phyloP scores from a whole-genome alignment of 2,888 invertebrate genomes.

The Oasisia sp. region DNA sequence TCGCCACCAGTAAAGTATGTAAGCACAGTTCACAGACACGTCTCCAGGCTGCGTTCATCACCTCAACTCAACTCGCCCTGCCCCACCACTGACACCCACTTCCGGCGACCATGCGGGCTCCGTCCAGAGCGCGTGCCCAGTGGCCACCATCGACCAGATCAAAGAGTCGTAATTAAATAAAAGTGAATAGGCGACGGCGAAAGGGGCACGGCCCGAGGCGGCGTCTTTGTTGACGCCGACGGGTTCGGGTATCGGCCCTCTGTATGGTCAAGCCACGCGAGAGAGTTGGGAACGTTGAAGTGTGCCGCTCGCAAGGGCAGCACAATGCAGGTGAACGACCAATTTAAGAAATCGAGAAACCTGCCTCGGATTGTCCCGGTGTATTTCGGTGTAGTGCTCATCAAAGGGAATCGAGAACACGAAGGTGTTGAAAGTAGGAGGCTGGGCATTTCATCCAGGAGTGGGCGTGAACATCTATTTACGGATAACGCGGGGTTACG shows the following conservation, averaged over 20 bases:
- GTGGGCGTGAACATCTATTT: neutral
- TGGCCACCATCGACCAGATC: neutral
- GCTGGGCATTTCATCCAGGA: too few relatives aligned
- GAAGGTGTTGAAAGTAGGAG: too few relatives aligned
- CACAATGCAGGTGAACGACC: neutral
- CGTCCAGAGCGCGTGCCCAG: neutral
- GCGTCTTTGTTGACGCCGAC: neutral
- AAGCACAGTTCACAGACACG: too few relatives aligned
- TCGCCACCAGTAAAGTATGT: too few relatives aligned
- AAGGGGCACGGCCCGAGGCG: neutral
- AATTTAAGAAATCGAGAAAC: conserved; percentile 3
- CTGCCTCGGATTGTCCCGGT: neutral
- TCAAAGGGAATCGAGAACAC: too few relatives aligned
- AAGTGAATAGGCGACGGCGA: neutral
- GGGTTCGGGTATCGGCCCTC: neutral
- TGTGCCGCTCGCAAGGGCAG: neutral
- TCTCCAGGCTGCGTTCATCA: too few relatives aligned
- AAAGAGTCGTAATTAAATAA: conserved; percentile 3
- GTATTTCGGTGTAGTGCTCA: neutral
- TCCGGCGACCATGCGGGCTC: neutral
- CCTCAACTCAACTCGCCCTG: neutral
- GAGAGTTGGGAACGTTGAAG: neutral
- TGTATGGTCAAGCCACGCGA: neutral
- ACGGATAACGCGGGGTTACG: neutral
- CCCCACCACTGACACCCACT: neutral